These are phyloP conservation scores for Yponomeuta sedellus DNA, from an alignment of 2,888 invertebrate species.

Conservation along the genomic window DNA sequence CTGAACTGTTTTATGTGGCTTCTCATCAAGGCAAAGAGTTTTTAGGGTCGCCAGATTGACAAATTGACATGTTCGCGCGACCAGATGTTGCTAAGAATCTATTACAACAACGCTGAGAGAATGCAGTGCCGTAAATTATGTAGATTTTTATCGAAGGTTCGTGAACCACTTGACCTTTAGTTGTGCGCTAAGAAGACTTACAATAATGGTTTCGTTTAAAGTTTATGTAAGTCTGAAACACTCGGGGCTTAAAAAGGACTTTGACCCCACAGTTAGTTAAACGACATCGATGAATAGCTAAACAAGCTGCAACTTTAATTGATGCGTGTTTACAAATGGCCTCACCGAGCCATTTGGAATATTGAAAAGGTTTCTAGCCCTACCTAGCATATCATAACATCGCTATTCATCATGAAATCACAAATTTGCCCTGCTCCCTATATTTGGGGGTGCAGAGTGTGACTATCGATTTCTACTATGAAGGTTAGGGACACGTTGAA, in stretches of 20 bases:
- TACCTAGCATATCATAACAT: background rate
- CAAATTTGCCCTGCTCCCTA: background rate
- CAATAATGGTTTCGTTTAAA: no score
- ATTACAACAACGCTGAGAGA: background rate
- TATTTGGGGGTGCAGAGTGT: background rate
- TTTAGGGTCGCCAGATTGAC: background rate
- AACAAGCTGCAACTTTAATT: no score
- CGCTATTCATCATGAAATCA: slow-evolving; percentile 3
- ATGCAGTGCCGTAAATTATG: no score
- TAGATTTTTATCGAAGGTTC: no score
- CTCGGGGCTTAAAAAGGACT: no score
- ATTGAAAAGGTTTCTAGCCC: background rate
- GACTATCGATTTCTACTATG: slow-evolving; percentile 4
- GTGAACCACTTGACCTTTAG: no score
- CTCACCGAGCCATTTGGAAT: background rate
- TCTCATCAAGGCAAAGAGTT: background rate
- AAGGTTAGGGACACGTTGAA: slow-evolving; percentile 11
- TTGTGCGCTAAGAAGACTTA: no score
- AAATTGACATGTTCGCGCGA: background rate
- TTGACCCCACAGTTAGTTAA: no score
- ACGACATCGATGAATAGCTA: no score
- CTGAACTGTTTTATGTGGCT: background rate
- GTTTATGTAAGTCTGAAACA: no score
- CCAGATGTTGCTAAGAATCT: background rate
- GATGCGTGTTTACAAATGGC: no score